These are phyloP conservation scores for Leptinotarsa tumamoca DNA, from an alignment of 2,888 invertebrate species.

Conservation along the genomic window DNA sequence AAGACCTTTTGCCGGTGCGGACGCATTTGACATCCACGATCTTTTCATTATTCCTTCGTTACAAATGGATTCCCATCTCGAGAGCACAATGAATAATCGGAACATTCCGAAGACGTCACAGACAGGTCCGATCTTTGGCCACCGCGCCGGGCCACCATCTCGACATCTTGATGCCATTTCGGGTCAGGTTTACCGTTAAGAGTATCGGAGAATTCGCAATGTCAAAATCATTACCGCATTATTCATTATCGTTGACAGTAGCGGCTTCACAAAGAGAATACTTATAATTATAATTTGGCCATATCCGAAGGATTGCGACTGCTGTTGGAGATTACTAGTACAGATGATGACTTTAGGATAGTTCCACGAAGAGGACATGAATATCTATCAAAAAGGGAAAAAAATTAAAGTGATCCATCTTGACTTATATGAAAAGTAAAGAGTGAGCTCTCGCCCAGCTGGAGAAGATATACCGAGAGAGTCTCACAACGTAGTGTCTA, in stretches of 20 bases:
- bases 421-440: too few relatives aligned
- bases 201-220: constrained; percentile 21
- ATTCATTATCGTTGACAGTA: constrained; percentile 13
- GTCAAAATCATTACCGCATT: constrained; percentile 25
- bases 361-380: too few relatives aligned
- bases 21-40: constrained; percentile 11
- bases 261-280: constrained; percentile 17
- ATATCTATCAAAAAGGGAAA: too few relatives aligned
- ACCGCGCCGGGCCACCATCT: not conserved
- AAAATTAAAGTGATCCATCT: too few relatives aligned
- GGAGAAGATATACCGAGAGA: too few relatives aligned
- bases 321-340: not conserved
- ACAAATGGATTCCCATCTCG: constrained; percentile 7
- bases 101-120: constrained; percentile 26
- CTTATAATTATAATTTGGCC: not conserved
- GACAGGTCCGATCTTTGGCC: constrained; percentile 8
- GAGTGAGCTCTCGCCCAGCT: too few relatives aligned
- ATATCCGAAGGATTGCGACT: not conserved
- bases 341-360: not conserved
- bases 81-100: constrained; percentile 26
- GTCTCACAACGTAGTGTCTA: too few relatives aligned
- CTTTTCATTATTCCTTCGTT: constrained; percentile 11
- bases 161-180: constrained; percentile 25
- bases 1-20: not conserved
- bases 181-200: constrained; percentile 26